Conservation (phyloP, 2,888 invertebrate genomes). For the Heliconius cydno region DNA sequence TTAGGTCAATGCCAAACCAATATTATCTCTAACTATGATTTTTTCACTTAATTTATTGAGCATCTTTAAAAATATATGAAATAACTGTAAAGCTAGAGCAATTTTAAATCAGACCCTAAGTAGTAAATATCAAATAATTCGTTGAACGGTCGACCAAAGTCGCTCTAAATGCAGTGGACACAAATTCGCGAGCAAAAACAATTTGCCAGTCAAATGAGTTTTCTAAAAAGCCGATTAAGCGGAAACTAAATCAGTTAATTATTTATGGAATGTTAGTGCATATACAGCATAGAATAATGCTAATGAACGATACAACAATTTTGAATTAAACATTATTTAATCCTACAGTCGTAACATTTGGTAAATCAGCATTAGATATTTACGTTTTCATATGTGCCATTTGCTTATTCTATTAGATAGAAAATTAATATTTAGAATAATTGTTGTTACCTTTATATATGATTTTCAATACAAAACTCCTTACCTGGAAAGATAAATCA, state of each 20-base stretch:
- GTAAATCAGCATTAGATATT: slow-evolving; percentile 43
- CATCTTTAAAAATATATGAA: not conserved
- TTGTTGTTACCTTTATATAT: not conserved
- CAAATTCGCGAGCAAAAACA: slow-evolving; percentile 67
- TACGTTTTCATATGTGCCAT: slow-evolving; percentile 10
- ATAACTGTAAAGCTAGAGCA: not conserved
- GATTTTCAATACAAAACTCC: not conserved
- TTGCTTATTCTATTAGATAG: slow-evolving; percentile 2
- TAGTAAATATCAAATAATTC: not conserved
- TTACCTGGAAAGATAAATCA: slow-evolving; percentile 25
- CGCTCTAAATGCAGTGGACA: slow-evolving; percentile 60
- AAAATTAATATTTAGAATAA: not conserved
- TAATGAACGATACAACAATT: slow-evolving; percentile 51
- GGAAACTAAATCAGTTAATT: slow-evolving; percentile 79
- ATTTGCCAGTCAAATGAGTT: slow-evolving; percentile 81
- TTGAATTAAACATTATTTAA: slow-evolving; percentile 47
- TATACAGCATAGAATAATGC: slow-evolving; percentile 57
- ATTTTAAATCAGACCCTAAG: not conserved
- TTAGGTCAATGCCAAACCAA: not conserved
- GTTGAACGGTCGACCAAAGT: slow-evolving; percentile 41
- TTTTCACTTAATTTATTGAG: not conserved
- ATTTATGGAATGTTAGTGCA: slow-evolving; percentile 66
- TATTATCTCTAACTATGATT: not conserved
- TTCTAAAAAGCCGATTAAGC: slow-evolving; percentile 82
- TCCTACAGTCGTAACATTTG: slow-evolving; percentile 43